phyloP scores from a whole-genome alignment of 2,113 vertebrate species.

The Nymphicus hollandicus region DNA sequence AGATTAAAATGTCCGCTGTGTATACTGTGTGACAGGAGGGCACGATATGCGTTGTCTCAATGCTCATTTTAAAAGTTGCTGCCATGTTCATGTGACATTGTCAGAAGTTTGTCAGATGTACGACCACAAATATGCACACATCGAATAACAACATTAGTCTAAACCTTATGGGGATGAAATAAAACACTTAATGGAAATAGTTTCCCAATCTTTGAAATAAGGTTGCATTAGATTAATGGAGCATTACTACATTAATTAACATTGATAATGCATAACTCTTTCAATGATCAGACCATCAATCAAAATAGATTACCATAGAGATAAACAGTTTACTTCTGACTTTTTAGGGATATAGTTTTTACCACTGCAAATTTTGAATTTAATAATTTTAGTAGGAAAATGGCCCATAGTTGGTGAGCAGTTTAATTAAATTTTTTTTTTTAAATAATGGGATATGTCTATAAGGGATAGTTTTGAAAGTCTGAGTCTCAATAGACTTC shows the following conservation, averaged over 20 bases:
- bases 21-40: neutral
- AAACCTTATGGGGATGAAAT: neutral
- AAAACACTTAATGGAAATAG: neutral
- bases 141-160: neutral
- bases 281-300: neutral
- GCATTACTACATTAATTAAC: neutral
- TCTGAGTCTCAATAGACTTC: neutral
- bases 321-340: neutral
- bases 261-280: neutral
- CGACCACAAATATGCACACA: neutral
- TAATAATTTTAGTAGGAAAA: neutral
- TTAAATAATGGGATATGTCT: neutral
- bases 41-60: fast-evolving
- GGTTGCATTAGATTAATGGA: neutral
- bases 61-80: neutral
- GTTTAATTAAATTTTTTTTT: neutral
- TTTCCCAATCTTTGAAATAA: neutral
- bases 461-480: neutral
- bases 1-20: neutral
- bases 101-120: neutral
- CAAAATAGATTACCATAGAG: neutral
- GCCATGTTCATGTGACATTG: neutral
- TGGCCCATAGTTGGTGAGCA: neutral
- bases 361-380: neutral
- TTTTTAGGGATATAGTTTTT: fast-evolving